Evolutionary conservation across 2,797 vertebrate species (phyloP).

Genomic region (Myotis daubentonii): DNA sequence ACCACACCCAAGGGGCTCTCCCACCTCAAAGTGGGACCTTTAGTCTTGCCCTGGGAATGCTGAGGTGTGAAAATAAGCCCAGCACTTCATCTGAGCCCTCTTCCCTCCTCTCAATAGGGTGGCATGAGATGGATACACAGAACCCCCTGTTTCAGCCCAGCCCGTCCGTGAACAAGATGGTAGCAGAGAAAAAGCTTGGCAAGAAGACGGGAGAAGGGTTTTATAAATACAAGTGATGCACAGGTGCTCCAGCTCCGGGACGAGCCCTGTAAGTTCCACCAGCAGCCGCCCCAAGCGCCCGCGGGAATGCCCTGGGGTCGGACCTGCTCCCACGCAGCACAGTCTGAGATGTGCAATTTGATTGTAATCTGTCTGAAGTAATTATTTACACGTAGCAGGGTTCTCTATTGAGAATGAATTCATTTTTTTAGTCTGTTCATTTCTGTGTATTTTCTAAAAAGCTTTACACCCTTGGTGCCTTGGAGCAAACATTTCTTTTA

Average conservation of each 20-base stretch:
- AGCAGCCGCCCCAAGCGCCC: constrained; percentile 8
- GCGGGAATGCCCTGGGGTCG: constrained; percentile 58
- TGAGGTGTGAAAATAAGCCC: not conserved
- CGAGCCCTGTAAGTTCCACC: not conserved
- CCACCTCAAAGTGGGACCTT: not conserved
- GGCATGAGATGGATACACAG: constrained; percentile 88
- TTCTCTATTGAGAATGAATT: constrained; percentile 66
- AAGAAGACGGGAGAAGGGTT: constrained; percentile 97
- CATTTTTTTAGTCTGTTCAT: constrained; percentile 1
- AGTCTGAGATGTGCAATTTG: constrained; percentile 28
- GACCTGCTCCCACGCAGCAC: not conserved
- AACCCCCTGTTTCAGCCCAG: constrained; percentile 92
- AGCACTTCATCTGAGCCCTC: not conserved
- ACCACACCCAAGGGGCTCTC: not conserved
- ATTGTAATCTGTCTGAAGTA: constrained; percentile 61
- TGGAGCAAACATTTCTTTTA: constrained; percentile 65
- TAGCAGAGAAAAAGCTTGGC: constrained; percentile 94
- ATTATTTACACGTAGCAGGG: constrained; percentile 59
- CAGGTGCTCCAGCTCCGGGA: not conserved
- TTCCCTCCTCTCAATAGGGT: constrained; percentile 87
- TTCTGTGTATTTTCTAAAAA: constrained; percentile 75
- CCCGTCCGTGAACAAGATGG: constrained; percentile 91
- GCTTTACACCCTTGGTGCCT: constrained; percentile 84
- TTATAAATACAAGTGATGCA: constrained; percentile 93
- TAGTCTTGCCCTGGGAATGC: not conserved